A percentile compares a stretch with the other conserved stretches of the same genome.
These are phyloP conservation scores for Myopa testacea DNA, from an alignment of 2,888 invertebrate species.

Conservation along the genomic window DNA sequence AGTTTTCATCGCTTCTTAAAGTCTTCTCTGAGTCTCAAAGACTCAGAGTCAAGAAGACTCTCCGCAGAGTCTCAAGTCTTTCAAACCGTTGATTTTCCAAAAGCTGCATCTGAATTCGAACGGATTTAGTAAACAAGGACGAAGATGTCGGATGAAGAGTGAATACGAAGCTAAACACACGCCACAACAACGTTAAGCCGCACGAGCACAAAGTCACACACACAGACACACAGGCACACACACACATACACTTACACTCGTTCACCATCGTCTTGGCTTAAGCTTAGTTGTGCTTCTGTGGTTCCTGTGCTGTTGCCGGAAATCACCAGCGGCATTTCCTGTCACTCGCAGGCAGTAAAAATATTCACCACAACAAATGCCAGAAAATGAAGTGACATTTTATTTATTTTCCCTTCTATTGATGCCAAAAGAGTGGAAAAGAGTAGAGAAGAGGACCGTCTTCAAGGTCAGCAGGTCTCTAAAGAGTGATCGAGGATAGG, in stretches of 20 bases:
- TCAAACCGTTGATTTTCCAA: slow-evolving; percentile 7
- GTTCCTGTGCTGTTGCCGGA: neutral
- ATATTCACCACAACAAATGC: slow-evolving; percentile 35
- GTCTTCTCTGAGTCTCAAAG: too few relatives aligned
- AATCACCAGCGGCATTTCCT: slow-evolving; percentile 24
- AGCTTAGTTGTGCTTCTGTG: too few relatives aligned
- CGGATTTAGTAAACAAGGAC: too few relatives aligned
- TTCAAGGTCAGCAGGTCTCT: slow-evolving; percentile 1
- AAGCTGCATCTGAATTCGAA: too few relatives aligned
- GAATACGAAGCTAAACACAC: too few relatives aligned
- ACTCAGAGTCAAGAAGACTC: too few relatives aligned
- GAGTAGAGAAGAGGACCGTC: too few relatives aligned
- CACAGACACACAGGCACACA: slow-evolving; percentile 33
- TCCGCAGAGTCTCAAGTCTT: slow-evolving; percentile 22
- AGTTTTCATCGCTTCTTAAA: too few relatives aligned
- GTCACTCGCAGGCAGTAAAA: slow-evolving; percentile 34
- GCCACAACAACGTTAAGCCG: too few relatives aligned
- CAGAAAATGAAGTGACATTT: slow-evolving; percentile 19
- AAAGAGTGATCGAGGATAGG: too few relatives aligned
- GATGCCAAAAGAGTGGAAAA: too few relatives aligned
- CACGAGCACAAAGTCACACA: neutral
- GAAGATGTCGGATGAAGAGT: too few relatives aligned
- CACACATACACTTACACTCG: neutral
- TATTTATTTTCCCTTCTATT: neutral
- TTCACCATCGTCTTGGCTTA: neutral